These are phyloP conservation scores for Drosophila watanabei DNA, from an alignment of 1,140 invertebrate species.

Conservation along the genomic window DNA sequence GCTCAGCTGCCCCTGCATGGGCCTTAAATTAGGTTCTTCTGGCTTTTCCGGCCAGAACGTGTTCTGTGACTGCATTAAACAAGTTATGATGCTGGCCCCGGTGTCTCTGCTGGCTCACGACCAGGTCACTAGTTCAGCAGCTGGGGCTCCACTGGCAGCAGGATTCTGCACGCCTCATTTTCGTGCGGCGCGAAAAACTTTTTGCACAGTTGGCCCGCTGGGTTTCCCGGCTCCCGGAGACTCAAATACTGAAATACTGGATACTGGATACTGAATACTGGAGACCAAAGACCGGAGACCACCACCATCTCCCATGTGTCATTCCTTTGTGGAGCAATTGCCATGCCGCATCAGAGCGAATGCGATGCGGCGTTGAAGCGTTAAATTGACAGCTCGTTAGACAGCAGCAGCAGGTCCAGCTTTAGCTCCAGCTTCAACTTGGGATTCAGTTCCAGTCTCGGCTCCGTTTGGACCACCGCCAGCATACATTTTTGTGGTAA, in stretches of 20 bases:
- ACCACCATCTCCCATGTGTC: constrained; percentile 57
- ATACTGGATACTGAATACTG: not conserved
- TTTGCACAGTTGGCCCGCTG: constrained; percentile 65
- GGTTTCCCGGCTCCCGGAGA: constrained; percentile 11
- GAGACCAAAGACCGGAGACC: not conserved
- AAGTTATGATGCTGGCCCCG: constrained; percentile 70
- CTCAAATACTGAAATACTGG: not conserved
- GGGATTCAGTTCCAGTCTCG: not conserved
- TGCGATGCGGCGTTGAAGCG: constrained; percentile 79
- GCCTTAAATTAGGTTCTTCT: constrained; percentile 76
- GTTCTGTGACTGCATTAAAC: constrained; percentile 53
- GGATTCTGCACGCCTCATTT: constrained; percentile 78
- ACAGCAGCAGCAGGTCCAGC: constrained; percentile 68
- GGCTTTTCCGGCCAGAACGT: constrained; percentile 45
- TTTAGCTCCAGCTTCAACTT: constrained; percentile 7
- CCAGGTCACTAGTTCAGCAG: constrained; percentile 81
- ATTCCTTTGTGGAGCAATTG: constrained; percentile 80
- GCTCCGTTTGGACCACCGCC: constrained; percentile 35
- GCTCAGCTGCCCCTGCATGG: constrained; percentile 56
- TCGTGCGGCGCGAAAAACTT: constrained; percentile 78
- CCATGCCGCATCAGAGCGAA: constrained; percentile 68
- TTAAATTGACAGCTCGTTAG: constrained; percentile 84
- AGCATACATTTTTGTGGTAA: constrained; percentile 69
- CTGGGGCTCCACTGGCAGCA: constrained; percentile 22
- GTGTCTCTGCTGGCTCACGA: constrained; percentile 70